A percentile compares a stretch with the other conserved stretches of the same genome.
Conservation (phyloP, 53 echinoderm and acorn worm genomes). For the Arbacia lixula region DNA sequence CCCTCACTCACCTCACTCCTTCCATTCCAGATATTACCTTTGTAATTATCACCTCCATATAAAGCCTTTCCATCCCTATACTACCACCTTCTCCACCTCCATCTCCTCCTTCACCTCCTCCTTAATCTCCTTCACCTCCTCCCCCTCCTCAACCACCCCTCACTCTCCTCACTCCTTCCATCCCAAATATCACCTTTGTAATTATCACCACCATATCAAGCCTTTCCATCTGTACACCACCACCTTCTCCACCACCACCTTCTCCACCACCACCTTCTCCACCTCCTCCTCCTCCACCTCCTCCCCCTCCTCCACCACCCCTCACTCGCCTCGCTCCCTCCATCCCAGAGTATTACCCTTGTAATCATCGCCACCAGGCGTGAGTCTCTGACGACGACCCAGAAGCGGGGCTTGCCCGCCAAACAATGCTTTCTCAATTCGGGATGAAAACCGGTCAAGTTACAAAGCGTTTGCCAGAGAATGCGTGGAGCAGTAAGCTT, state of each 20-base stretch:
- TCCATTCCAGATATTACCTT: too few species aligned
- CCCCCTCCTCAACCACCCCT: neutral
- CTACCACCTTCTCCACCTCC: neutral
- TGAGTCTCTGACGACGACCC: neutral
- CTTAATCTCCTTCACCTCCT: neutral
- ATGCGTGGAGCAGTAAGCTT: constrained; percentile 45
- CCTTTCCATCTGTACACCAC: too few species aligned
- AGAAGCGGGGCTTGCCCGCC: constrained; percentile 24
- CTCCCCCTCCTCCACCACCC: neutral
- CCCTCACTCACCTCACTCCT: neutral
- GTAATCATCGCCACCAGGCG: constrained; percentile 44
- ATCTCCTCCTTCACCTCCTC: neutral
- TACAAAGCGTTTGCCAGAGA: constrained; percentile 46
- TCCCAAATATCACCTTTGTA: constrained; percentile 16
- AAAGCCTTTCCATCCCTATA: too few species aligned
- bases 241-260: neutral
- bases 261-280: neutral
- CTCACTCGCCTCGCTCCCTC: constrained; percentile 2
- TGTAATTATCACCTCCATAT: too few species aligned
- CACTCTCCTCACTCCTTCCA: neutral
- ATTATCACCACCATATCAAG: constrained; percentile 36
- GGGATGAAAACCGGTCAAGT: constrained; percentile 57
- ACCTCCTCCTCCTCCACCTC: neutral
- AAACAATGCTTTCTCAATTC: constrained; percentile 46
- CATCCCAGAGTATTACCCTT: constrained; percentile 6